A percentile compares a stretch with the other conserved stretches of the same genome.
These are phyloP conservation scores for Parazoanthus darwini DNA, from an alignment of 92 coral and sea anemone genomes.

Conservation along the genomic window DNA sequence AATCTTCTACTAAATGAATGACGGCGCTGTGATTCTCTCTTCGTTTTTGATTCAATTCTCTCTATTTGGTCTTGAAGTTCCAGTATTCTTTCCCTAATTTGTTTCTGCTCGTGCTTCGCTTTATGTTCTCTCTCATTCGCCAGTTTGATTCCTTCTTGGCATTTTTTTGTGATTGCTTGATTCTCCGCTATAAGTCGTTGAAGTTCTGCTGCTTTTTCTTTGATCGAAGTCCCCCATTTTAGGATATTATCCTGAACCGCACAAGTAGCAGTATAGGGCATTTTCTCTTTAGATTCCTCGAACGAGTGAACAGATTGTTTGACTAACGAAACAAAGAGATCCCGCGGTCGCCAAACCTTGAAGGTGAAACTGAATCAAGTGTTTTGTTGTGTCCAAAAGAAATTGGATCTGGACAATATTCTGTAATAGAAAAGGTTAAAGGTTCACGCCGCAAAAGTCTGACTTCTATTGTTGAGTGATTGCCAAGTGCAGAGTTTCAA, in stretches of 20 bases:
- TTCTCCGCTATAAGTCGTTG: constrained; percentile 1
- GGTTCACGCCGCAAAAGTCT: constrained; percentile 11
- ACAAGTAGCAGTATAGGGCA: constrained; percentile 42
- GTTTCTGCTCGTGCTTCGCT: constrained; percentile 30
- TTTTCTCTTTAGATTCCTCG: constrained; percentile 3
- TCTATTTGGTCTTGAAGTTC: constrained; percentile 24
- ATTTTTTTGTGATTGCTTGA: constrained; percentile 23
- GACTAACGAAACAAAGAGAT: constrained; percentile 23
- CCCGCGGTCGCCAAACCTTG: constrained; percentile 31
- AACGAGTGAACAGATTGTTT: constrained; percentile 35
- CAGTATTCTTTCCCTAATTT: constrained; percentile 12
- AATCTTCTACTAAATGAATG: constrained; percentile 37
- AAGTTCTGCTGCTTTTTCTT: constrained; percentile 21
- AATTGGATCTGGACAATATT: constrained; percentile 31
- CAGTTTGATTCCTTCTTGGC: constrained; percentile 21
- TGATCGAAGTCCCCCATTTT: constrained; percentile 30
- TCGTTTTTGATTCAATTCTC: constrained; percentile 32
- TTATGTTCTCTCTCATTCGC: constrained; percentile 13
- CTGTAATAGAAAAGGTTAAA: constrained; percentile 26
- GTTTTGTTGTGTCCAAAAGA: constrained; percentile 40
- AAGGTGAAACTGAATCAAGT: constrained; percentile 19
- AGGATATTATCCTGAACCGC: constrained; percentile 24
- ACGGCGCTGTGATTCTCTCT: constrained; percentile 20
- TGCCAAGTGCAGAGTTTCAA: constrained; percentile 13
- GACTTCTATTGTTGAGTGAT: constrained; percentile 37